Evolutionary conservation across 2,797 vertebrate species (phyloP).

Genomic region (Tadarida brasiliensis): DNA sequence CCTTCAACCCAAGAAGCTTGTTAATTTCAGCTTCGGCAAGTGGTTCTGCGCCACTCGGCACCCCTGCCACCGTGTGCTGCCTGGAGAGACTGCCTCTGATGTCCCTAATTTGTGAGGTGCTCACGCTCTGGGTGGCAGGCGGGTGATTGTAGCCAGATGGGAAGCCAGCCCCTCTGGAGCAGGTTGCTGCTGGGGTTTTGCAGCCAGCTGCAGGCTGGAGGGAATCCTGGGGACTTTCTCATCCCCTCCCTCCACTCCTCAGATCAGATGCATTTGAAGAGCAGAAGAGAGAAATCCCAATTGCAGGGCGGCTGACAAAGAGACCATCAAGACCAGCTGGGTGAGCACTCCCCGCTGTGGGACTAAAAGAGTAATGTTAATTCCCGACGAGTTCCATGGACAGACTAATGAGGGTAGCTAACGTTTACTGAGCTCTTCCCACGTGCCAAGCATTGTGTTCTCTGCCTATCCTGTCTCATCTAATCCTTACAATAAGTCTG

Average conservation of each 20-base stretch:
- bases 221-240: neutral
- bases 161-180: conserved; percentile 32
- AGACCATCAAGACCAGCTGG: neutral
- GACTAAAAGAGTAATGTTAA: neutral
- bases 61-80: neutral
- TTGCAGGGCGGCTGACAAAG: neutral
- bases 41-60: neutral
- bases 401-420: neutral
- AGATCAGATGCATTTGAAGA: neutral
- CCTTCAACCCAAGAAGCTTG: conserved; percentile 71
- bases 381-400: neutral
- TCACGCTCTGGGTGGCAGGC: neutral
- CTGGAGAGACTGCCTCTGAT: conserved; percentile 54
- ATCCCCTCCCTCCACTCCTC: neutral
- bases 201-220: neutral
- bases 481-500: neutral
- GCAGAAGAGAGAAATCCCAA: neutral
- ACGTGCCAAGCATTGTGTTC: neutral
- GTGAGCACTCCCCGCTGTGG: neutral
- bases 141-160: conserved; percentile 28
- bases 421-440: neutral
- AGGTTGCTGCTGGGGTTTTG: neutral
- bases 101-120: conserved; percentile 56
- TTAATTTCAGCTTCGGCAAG: conserved; percentile 68
- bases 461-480: neutral